phyloP scores from a whole-genome alignment of 2,888 invertebrate species.

The Trichacis sp. region DNA sequence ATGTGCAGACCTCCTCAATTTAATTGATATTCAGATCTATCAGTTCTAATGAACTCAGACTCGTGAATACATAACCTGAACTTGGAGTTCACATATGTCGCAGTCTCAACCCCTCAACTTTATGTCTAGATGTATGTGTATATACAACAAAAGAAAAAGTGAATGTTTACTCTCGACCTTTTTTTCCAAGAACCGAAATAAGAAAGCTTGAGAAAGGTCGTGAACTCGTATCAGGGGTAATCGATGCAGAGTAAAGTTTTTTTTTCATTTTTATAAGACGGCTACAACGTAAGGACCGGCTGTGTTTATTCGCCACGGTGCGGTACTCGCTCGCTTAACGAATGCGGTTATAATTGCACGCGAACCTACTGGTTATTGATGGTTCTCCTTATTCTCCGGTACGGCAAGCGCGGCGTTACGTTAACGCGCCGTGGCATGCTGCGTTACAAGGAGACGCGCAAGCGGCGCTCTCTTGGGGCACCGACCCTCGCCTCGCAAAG shows the following conservation, averaged over 20 bases:
- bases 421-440: constrained; percentile 44
- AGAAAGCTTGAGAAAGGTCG: not conserved
- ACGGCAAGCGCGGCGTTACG: constrained; percentile 37
- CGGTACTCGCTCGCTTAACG: constrained; percentile 47
- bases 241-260: not conserved
- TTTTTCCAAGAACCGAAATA: too few species aligned
- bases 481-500: constrained; percentile 58
- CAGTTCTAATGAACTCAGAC: too few species aligned
- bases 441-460: constrained; percentile 51
- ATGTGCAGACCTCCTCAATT: too few species aligned
- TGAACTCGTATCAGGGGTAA: not conserved
- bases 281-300: constrained; percentile 10
- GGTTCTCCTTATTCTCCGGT: constrained; percentile 51
- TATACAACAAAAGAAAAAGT: too few species aligned
- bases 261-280: constrained; percentile 16
- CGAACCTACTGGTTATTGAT: constrained; percentile 65
- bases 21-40: too few species aligned
- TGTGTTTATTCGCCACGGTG: constrained; percentile 18
- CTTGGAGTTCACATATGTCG: too few species aligned
- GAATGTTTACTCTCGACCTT: too few species aligned
- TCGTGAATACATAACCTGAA: too few species aligned
- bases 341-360: constrained; percentile 64
- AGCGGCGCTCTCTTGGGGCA: constrained; percentile 56
- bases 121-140: too few species aligned
- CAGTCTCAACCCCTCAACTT: too few species aligned